phyloP scores from a whole-genome alignment of 2,888 invertebrate species.

The Micoletzkya japonica region DNA sequence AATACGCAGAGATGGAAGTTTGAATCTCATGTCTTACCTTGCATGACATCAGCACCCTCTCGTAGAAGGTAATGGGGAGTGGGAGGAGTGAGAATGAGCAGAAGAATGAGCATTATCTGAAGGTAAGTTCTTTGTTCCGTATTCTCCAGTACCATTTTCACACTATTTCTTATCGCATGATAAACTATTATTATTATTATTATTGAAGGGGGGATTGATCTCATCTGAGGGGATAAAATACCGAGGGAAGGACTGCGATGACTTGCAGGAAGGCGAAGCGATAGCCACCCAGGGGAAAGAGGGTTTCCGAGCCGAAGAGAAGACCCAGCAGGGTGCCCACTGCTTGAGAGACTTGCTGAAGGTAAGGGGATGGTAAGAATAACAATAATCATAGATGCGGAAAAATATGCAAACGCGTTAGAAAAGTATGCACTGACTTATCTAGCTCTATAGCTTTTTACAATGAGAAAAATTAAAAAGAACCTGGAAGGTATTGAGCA shows the following conservation, averaged over 20 bases:
- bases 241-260: slow-evolving; percentile 32
- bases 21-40: slow-evolving; percentile 26
- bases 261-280: slow-evolving; percentile 41
- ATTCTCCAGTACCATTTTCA: background rate
- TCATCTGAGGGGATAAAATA: background rate
- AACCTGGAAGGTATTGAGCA: slow-evolving; percentile 56
- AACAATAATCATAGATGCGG: background rate
- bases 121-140: too few species aligned
- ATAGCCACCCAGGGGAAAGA: slow-evolving; percentile 45
- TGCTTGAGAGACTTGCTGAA: slow-evolving; percentile 60
- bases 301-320: slow-evolving; percentile 52
- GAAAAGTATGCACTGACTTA: background rate
- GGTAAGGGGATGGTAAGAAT: slow-evolving; percentile 10
- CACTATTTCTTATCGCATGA: too few species aligned
- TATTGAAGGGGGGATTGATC: background rate
- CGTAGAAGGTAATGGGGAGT: slow-evolving; percentile 28
- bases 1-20: slow-evolving; percentile 18
- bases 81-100: slow-evolving; percentile 25
- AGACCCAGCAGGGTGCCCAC: slow-evolving; percentile 57
- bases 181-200: too few species aligned
- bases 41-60: slow-evolving; percentile 21
- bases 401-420: background rate
- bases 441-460: background rate
- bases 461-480: too few species aligned
- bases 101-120: slow-evolving; percentile 12